Percentiles rank a stretch among this genome's conserved stretches.
These are phyloP conservation scores for human (Homo sapiens) DNA, from an alignment of 2,113 vertebrate genomes.

Conservation along the genomic window GRCh38 chr16:19291501-19292000, in stretches of 20 bases:
- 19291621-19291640: neutral
- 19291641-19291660: neutral
- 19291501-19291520: neutral
- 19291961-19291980: neutral
- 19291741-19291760: neutral
- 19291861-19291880: conserved; percentile 69
- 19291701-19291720: neutral
- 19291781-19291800: neutral
- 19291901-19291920: conserved; percentile 76
- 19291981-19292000: neutral
- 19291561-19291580: neutral
- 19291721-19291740: neutral
- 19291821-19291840: conserved; percentile 38
- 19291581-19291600: neutral
- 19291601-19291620: neutral
- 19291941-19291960: conserved; percentile 67
- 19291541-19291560: neutral
- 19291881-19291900: conserved; percentile 80
- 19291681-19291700: neutral
- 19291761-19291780: neutral
- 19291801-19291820: neutral
- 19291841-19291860: conserved; percentile 68
- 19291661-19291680: neutral
- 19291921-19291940: conserved; percentile 69
- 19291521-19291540: neutral